Conservation (phyloP, 2,113 vertebrate species). For the Machaerirhynchus nigripectus region DNA sequence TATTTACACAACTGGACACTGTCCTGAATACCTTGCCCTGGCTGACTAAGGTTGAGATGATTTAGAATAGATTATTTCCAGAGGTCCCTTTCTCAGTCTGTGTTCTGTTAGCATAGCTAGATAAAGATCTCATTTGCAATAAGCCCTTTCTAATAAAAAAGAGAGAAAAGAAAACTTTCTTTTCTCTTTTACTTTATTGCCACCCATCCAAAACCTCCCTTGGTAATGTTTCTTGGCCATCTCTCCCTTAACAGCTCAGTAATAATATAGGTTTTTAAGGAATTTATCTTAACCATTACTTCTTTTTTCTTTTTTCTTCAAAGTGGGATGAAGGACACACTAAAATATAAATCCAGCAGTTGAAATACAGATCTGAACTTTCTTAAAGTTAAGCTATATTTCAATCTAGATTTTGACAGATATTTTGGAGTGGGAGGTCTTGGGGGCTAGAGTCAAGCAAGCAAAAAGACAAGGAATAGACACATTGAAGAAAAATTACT, state of each 20-base stretch:
- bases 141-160: neutral
- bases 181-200: neutral
- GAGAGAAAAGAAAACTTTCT: neutral
- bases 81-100: neutral
- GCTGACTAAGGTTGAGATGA: neutral
- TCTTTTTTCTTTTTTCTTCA: neutral
- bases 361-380: neutral
- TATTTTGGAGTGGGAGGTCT: neutral
- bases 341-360: neutral
- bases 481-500: neutral
- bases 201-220: neutral
- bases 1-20: neutral
- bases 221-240: neutral
- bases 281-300: neutral
- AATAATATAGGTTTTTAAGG: neutral
- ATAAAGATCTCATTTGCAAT: neutral
- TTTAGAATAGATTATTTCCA: neutral
- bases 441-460: neutral
- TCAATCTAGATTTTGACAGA: neutral
- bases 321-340: neutral
- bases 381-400: neutral
- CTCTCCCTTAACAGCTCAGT: neutral
- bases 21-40: neutral
- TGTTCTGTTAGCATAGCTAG: neutral
- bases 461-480: neutral